Evolutionary conservation across 2,113 vertebrate genomes (phyloP).

Genomic region (Muntiacus muntjak): DNA sequence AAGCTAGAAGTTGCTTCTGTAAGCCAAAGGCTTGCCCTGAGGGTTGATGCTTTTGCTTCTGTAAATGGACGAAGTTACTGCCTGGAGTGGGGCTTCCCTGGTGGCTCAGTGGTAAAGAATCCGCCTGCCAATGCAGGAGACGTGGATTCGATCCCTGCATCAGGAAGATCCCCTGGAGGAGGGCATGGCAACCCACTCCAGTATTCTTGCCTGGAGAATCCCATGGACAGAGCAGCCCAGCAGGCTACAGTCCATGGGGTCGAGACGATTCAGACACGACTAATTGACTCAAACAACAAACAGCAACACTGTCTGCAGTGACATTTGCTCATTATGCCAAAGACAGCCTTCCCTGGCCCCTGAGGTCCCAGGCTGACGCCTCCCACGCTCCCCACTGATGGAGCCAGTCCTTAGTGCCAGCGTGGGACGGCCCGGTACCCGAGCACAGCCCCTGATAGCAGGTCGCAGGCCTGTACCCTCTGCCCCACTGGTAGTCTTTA

Average conservation of each 20-base stretch:
- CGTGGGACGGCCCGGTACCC: not conserved
- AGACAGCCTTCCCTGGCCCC: not conserved
- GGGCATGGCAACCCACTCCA: not conserved
- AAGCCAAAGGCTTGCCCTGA: not conserved
- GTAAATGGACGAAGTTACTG: no score
- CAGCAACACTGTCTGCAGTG: not conserved
- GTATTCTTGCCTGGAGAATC: not conserved
- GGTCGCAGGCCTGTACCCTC: not conserved
- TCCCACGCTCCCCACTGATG: not conserved
- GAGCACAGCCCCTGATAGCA: not conserved
- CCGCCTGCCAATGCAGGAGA: not conserved
- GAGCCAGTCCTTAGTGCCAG: not conserved
- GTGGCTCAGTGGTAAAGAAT: not conserved
- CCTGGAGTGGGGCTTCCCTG: not conserved
- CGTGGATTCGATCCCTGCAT: not conserved
- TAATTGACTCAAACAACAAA: not conserved
- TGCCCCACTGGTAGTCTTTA: rapidly evolving
- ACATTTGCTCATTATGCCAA: not conserved
- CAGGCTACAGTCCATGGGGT: not conserved
- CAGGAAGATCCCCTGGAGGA: not conserved
- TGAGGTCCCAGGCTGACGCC: not conserved
- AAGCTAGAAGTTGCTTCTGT: not conserved
- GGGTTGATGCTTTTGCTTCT: not conserved
- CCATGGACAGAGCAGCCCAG: not conserved
- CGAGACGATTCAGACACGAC: not conserved